These are phyloP conservation scores for Acrobasis repandana DNA, from an alignment of 2,888 invertebrate species.

Conservation along the genomic window DNA sequence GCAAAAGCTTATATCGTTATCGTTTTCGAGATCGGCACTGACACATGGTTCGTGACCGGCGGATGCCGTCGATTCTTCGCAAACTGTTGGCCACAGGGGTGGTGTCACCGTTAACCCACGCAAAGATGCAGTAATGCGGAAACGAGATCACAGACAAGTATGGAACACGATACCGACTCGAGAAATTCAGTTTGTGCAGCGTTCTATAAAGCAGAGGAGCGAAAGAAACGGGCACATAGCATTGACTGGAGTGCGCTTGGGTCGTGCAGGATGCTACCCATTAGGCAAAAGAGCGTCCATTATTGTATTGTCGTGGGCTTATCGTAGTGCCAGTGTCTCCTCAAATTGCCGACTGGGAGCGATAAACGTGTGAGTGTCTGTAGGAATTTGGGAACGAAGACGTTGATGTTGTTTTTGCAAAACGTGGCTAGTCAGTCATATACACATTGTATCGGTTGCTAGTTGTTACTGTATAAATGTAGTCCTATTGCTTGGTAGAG, in stretches of 20 bases:
- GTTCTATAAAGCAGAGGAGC: constrained; percentile 44
- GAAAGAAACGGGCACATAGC: constrained; percentile 65
- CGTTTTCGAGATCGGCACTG: constrained; percentile 51
- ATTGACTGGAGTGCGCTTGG: constrained; percentile 76
- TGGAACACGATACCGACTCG: constrained; percentile 41
- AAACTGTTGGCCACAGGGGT: constrained; percentile 32
- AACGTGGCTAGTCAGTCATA: neutral
- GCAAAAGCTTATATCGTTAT: constrained; percentile 41
- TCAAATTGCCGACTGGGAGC: constrained; percentile 59
- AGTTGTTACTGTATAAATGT: too few species aligned
- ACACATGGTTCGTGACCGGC: constrained; percentile 56
- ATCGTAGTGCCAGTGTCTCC: constrained; percentile 72
- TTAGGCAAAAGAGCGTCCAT: constrained; percentile 77
- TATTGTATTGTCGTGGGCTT: constrained; percentile 81
- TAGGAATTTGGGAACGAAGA: constrained; percentile 38
- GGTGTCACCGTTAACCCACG: constrained; percentile 51
- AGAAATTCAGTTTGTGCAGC: constrained; percentile 39
- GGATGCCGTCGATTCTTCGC: constrained; percentile 41
- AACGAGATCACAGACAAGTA: constrained; percentile 47
- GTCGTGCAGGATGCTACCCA: constrained; percentile 73
- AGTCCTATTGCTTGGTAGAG: too few species aligned
- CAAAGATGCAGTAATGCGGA: constrained; percentile 55
- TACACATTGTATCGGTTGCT: neutral
- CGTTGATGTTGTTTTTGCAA: constrained; percentile 26
- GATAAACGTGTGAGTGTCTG: constrained; percentile 52